These are phyloP conservation scores for Vollenhovia emeryi DNA, from an alignment of 1,140 invertebrate genomes.

Conservation along the genomic window DNA sequence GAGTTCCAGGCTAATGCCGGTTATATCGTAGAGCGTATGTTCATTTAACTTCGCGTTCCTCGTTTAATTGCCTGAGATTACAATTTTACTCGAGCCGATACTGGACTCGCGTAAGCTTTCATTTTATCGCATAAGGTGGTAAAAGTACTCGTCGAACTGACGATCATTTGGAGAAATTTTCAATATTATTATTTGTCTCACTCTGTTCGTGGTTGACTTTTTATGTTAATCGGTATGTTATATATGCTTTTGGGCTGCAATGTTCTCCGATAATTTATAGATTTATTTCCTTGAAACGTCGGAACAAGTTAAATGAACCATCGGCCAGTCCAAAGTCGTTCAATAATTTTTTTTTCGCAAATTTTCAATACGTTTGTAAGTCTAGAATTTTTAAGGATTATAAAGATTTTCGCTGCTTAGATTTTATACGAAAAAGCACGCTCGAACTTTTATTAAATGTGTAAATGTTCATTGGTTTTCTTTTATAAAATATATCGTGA, in stretches of 20 bases:
- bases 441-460: not conserved
- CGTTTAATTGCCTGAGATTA: constrained; percentile 4
- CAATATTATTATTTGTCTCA: too few species aligned
- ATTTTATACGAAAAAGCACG: not conserved
- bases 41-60: not conserved
- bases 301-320: too few species aligned
- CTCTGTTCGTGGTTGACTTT: too few species aligned
- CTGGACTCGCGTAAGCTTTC: not conserved
- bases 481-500: not conserved
- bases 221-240: too few species aligned
- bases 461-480: too few species aligned
- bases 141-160: not conserved
- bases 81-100: not conserved
- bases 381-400: not conserved
- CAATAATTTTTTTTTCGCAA: too few species aligned
- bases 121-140: not conserved
- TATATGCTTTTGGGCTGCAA: too few species aligned
- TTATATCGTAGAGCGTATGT: constrained; percentile 18
- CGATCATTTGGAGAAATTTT: not conserved
- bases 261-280: too few species aligned
- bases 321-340: too few species aligned
- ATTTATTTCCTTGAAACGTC: too few species aligned
- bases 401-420: not conserved
- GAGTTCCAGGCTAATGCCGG: not conserved
- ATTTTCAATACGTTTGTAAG: not conserved